Evolutionary conservation across 2,888 invertebrate species (phyloP).

Genomic region (Cancer borealis): DNA sequence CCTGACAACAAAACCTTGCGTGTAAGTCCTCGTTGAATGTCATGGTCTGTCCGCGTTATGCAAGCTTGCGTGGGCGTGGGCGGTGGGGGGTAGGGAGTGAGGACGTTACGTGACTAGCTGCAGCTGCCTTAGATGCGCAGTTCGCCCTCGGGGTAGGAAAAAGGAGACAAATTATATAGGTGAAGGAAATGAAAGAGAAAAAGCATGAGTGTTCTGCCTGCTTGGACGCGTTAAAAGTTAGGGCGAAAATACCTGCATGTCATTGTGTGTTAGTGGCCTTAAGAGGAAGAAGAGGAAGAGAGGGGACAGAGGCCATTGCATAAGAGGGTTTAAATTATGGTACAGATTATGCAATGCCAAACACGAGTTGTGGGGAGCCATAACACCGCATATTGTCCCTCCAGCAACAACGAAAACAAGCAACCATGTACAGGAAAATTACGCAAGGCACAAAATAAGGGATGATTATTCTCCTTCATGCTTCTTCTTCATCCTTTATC

Average conservation of each 20-base stretch:
- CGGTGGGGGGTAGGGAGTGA: neutral
- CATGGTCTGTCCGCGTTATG: neutral
- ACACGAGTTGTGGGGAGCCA: neutral
- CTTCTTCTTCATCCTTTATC: constrained; percentile 23
- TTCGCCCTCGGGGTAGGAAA: neutral
- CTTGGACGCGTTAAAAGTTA: neutral
- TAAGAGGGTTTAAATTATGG: neutral
- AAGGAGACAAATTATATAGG: neutral
- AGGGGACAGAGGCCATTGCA: neutral
- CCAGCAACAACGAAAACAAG: neutral
- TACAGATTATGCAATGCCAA: neutral
- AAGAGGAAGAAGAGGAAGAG: neutral
- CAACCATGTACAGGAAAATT: neutral
- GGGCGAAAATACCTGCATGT: neutral
- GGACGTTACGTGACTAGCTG: neutral
- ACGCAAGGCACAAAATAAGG: neutral
- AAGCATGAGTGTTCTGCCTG: constrained; percentile 1
- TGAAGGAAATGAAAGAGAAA: neutral
- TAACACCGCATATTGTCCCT: neutral
- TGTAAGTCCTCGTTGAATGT: neutral
- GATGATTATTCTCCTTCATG: neutral
- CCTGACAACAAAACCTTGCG: neutral
- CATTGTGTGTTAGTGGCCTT: neutral
- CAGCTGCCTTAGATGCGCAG: constrained; percentile 35
- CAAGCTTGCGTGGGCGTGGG: neutral